Conservation (phyloP, 2,113 vertebrate species). For the Eublepharis macularius region DNA sequence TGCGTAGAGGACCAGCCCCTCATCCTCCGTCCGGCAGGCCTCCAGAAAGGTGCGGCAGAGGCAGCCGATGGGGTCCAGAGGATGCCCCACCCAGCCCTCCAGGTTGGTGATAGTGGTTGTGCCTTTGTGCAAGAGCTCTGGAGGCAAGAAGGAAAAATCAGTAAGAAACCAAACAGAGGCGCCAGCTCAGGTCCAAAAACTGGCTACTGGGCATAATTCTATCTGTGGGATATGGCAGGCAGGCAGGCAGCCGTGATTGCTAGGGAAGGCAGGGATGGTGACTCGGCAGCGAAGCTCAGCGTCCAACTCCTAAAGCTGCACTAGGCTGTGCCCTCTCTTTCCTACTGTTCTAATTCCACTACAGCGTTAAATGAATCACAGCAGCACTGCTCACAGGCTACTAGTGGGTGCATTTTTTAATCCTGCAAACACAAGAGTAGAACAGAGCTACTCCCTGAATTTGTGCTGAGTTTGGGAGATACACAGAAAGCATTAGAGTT, state of each 20-base stretch:
- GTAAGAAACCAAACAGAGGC: neutral
- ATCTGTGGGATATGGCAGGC: neutral
- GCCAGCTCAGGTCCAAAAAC: no score
- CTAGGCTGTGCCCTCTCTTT: neutral
- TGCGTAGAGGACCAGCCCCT: slow-evolving; percentile 59
- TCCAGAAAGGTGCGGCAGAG: slow-evolving; percentile 73
- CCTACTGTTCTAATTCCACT: neutral
- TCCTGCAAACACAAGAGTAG: neutral
- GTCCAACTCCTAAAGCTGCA: neutral
- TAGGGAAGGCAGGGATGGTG: neutral
- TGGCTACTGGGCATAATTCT: no score
- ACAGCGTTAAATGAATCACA: neutral
- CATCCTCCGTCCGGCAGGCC: slow-evolving; percentile 68
- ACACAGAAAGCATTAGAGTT: neutral
- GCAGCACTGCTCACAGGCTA: neutral
- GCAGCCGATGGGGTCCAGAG: slow-evolving; percentile 74
- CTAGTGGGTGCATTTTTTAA: neutral
- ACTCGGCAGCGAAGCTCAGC: neutral
- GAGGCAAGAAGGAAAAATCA: neutral
- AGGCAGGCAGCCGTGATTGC: neutral
- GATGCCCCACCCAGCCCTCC: slow-evolving; percentile 77
- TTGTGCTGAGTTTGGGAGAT: neutral
- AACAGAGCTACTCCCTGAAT: neutral
- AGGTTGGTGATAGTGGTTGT: slow-evolving; percentile 64
- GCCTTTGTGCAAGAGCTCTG: slow-evolving; percentile 73